These are phyloP conservation scores for Dicaeum eximium DNA, from an alignment of 2,113 vertebrate genomes.

Conservation along the genomic window DNA sequence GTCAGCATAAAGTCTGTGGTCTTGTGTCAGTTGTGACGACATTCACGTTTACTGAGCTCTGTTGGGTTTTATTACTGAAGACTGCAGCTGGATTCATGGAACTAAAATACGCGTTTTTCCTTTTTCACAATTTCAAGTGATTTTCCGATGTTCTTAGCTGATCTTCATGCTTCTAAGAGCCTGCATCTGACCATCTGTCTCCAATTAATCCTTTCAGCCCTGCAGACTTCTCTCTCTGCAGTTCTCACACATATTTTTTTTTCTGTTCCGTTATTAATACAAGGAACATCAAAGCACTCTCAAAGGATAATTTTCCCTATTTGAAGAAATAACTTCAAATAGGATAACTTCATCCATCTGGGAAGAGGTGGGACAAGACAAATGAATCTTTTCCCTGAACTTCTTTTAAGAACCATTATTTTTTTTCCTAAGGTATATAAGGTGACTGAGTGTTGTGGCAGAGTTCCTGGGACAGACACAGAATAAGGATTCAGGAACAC, in stretches of 20 bases:
- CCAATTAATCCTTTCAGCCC: background rate
- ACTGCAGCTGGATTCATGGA: background rate
- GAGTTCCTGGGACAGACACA: background rate
- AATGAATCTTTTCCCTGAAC: background rate
- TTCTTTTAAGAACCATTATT: background rate
- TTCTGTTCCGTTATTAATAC: background rate
- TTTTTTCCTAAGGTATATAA: background rate
- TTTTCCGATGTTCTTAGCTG: slow-evolving; percentile 22
- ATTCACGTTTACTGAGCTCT: background rate
- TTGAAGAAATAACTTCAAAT: background rate
- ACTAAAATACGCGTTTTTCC: background rate
- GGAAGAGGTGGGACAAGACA: background rate
- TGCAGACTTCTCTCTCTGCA: background rate
- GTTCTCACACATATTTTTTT: background rate
- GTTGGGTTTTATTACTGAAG: background rate
- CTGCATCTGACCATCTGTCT: background rate
- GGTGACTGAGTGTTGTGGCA: background rate
- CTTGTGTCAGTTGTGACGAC: background rate
- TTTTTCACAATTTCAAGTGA: background rate
- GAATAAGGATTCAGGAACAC: background rate
- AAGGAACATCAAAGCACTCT: background rate
- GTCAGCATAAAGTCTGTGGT: background rate
- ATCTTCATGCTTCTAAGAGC: slow-evolving; percentile 4
- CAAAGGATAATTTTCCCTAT: background rate
- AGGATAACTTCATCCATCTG: background rate